Base-by-base conservation (phyloP, 2,797 vertebrate genomes). In the Myoxocephalus aenaeus region DNA sequence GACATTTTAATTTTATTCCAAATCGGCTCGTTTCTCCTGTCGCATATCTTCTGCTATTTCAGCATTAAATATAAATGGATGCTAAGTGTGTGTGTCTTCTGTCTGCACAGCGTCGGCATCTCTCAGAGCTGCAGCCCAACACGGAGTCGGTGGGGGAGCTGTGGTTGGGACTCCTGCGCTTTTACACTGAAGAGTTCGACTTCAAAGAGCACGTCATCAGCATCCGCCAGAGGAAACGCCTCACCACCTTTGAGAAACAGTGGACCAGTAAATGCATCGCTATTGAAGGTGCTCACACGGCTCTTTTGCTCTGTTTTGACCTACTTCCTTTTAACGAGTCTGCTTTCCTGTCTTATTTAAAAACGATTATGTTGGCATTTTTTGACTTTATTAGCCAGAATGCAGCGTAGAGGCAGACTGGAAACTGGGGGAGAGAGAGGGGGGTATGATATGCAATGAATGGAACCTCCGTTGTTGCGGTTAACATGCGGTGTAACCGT, bases 211-310 rank as follows among this genome's bases (percentile, higher is more conserved):
- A 98, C 11, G 98, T 99, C 80, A 99, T 99, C 94, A 98, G 97
- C 93, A 99, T 99, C 92, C 95, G 98, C 7, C 98, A 99, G 81
- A 96, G 93, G 87, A 99, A 98, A 64, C 95, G 97, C 14, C 95
- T 99, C 84, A 99, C 98, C 71, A 99, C 98, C 0, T 99, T 99
- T 75, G 97, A 99, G 92, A 99, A 99, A 59, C 98, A 99, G 90
- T 99, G 98, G 98, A 99, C 98, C 9, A 99, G 98, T 83, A 99
- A 99, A 88, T 99, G 98, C 90, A 99, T 99, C 66, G 97, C 98
- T 1, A 99, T 99, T 0, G 98, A 99, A 97, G 98, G 98, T 99
- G 87, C 38, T 13, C 5, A 9, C 32, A 13, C 7, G 0, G 22
- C 25, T n/a, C n/a, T 7, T 7, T 59, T 25, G 50, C 1, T 0